These are phyloP conservation scores for Grammomys dolichurus DNA, from an alignment of 2,113 vertebrate species.

Conservation along the genomic window DNA sequence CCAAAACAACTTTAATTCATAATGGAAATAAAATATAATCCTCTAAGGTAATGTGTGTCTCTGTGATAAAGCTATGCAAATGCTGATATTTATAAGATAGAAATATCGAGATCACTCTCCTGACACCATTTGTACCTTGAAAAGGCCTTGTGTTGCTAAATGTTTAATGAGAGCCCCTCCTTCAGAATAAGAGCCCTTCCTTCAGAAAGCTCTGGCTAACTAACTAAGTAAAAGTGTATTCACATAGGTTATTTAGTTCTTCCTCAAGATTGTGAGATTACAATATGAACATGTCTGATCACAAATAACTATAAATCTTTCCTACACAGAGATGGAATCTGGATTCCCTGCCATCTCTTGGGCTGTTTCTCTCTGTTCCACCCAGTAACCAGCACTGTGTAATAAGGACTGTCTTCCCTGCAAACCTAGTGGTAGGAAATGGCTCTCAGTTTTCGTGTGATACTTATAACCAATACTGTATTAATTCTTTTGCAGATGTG, in stretches of 20 bases:
- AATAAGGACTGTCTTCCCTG: conserved; percentile 46
- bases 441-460: conserved; percentile 22
- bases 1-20: conserved; percentile 16
- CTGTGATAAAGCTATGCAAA: conserved; percentile 66
- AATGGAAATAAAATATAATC: conserved; percentile 61
- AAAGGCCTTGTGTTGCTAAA: conserved; percentile 62
- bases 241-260: conserved; percentile 29
- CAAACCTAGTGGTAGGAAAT: conserved; percentile 48
- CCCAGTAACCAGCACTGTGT: conserved; percentile 25
- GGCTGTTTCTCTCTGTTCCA: neutral
- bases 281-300: conserved; percentile 23
- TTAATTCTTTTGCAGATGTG: conserved; percentile 37
- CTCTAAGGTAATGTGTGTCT: conserved; percentile 44
- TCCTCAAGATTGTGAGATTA: conserved; percentile 34
- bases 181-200: conserved; percentile 41
- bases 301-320: conserved; percentile 37
- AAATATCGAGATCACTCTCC: conserved; percentile 20
- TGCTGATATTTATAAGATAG: conserved; percentile 61
- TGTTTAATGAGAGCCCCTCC: conserved; percentile 51
- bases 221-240: conserved; percentile 54
- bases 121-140: conserved; percentile 51
- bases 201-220: conserved; percentile 62
- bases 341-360: neutral
- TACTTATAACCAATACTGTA: conserved; percentile 51
- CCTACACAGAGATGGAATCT: conserved; percentile 8